Conservation (phyloP, 2,113 vertebrate species). For the Junco hyemalis region DNA sequence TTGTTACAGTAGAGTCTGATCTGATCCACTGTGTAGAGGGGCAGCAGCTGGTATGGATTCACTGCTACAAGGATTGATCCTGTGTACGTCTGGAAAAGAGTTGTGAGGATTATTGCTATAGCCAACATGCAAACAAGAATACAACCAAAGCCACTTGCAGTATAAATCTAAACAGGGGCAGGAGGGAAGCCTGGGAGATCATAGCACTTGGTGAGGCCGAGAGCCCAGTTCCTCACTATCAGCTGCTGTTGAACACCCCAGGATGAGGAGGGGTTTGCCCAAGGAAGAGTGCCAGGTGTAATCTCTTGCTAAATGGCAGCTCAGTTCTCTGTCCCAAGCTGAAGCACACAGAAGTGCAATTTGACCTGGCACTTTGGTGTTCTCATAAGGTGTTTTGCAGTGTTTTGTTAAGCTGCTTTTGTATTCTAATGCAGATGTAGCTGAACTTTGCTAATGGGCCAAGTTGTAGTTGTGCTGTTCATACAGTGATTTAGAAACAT, state of each 20-base stretch:
- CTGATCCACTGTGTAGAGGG: constrained; percentile 89
- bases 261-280: neutral
- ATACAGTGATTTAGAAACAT: neutral
- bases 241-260: neutral
- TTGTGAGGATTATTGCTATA: neutral
- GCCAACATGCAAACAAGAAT: neutral
- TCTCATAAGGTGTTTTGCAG: neutral
- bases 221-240: neutral
- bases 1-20: constrained; percentile 85
- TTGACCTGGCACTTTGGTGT: neutral
- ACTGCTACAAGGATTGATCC: constrained; percentile 96
- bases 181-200: neutral
- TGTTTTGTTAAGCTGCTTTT: neutral
- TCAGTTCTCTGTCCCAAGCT: neutral
- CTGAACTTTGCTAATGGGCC: neutral
- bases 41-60: constrained; percentile 94
- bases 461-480: neutral
- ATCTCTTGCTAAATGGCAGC: neutral
- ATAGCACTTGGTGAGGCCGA: neutral
- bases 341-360: neutral
- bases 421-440: neutral
- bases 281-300: neutral
- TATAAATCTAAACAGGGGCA: neutral
- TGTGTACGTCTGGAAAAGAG: constrained; percentile 86
- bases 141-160: neutral